phyloP scores from a whole-genome alignment of 2,113 vertebrate genomes.

The Calypte anna region DNA sequence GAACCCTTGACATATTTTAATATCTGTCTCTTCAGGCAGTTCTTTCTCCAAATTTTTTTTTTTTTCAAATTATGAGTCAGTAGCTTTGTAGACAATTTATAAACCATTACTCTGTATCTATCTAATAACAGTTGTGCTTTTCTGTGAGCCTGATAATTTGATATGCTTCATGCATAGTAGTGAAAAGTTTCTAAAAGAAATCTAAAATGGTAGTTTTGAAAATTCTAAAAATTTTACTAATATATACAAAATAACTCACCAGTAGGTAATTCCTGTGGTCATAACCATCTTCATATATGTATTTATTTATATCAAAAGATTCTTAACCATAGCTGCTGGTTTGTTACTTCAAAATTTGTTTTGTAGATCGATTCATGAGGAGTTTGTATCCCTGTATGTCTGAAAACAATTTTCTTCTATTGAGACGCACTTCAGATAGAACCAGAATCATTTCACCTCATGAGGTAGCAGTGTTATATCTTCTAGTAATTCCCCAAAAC shows the following conservation, averaged over 20 bases:
- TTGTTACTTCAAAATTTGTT: slow-evolving; percentile 61
- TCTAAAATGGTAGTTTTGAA: slow-evolving; percentile 51
- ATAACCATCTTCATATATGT: slow-evolving; percentile 64
- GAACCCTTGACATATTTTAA: slow-evolving; percentile 67
- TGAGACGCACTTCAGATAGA: slow-evolving; percentile 59
- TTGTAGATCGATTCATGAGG: slow-evolving; percentile 58
- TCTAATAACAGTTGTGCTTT: slow-evolving; percentile 61
- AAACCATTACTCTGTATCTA: slow-evolving; percentile 54
- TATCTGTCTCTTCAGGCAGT: slow-evolving; percentile 64
- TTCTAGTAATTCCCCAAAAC: slow-evolving; percentile 27
- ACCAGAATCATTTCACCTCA: slow-evolving; percentile 47
- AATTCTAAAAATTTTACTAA: slow-evolving; percentile 63
- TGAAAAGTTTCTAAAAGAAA: slow-evolving; percentile 54
- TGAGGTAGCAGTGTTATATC: slow-evolving; percentile 37
- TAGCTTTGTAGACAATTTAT: slow-evolving; percentile 58
- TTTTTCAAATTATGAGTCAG: slow-evolving; percentile 50
- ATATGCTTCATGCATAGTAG: slow-evolving; percentile 66
- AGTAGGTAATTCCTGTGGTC: slow-evolving; percentile 53
- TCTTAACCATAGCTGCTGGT: slow-evolving; percentile 42
- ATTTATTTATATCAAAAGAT: slow-evolving; percentile 49
- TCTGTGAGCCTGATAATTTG: slow-evolving; percentile 44
- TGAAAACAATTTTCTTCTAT: slow-evolving; percentile 57
- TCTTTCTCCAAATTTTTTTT: slow-evolving; percentile 56
- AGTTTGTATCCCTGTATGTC: slow-evolving; percentile 52
- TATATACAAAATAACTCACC: slow-evolving; percentile 39